Conservation (phyloP, 2,797 vertebrate species). For the Lacerta bilineata region DNA sequence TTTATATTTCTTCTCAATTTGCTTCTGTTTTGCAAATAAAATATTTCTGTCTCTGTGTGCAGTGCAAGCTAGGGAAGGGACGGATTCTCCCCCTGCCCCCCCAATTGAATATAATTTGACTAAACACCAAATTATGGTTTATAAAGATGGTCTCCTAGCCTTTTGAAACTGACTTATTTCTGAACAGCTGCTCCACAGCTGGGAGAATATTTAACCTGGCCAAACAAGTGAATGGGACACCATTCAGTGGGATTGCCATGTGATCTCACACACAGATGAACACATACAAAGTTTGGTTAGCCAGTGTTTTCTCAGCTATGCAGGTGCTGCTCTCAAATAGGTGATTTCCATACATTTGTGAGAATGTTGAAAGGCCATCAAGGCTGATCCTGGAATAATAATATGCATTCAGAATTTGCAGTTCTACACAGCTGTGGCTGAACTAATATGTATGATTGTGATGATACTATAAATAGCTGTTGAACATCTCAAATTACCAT, state of each 20-base stretch:
- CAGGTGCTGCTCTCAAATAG: background rate
- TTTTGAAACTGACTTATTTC: background rate
- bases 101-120: conserved; percentile 10
- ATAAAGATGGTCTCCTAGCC: background rate
- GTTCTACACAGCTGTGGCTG: background rate
- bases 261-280: background rate
- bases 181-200: background rate
- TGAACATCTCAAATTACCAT: conserved; percentile 28
- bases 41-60: conserved; percentile 58
- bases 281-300: background rate
- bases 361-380: background rate
- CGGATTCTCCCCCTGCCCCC: conserved; percentile 54
- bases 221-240: background rate
- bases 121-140: background rate
- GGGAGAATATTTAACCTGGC: background rate
- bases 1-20: conserved; percentile 78
- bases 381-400: background rate
- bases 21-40: conserved; percentile 70
- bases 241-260: background rate
- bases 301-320: background rate
- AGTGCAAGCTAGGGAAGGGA: conserved; percentile 70
- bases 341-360: background rate
- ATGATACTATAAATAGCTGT: background rate
- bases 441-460: background rate
- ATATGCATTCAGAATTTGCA: conserved; percentile 9